A percentile compares a stretch with the other conserved stretches of the same genome.
Conservation (phyloP, 2,797 vertebrate species). For the Streptopelia turtur region DNA sequence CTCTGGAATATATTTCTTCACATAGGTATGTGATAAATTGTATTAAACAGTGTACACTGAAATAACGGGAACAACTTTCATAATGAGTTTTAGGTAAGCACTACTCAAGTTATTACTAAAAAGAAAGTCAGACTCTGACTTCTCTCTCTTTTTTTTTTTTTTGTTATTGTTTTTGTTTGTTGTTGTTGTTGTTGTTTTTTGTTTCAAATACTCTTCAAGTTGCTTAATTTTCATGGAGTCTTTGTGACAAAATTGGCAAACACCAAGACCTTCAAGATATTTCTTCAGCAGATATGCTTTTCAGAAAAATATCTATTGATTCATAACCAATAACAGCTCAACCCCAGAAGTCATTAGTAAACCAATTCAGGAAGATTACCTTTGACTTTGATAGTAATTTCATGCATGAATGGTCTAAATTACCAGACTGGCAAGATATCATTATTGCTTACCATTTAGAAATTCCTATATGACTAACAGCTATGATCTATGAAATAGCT, state of each 20-base stretch:
- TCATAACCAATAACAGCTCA: background rate
- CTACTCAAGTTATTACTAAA: background rate
- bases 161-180: too few relatives aligned
- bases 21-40: background rate
- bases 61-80: background rate
- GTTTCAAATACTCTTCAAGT: background rate
- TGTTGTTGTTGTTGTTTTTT: background rate
- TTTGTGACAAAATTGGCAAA: background rate
- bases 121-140: background rate
- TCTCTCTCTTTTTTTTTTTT: background rate
- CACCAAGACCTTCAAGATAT: background rate
- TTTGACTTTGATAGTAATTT: slow-evolving; percentile 7
- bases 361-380: slow-evolving; percentile 21
- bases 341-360: background rate
- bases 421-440: background rate
- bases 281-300: background rate
- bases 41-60: background rate
- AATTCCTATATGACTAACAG: background rate
- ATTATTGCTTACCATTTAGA: slow-evolving; percentile 1
- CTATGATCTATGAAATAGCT: background rate
- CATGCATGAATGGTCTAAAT: background rate
- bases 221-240: background rate
- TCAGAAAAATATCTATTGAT: slow-evolving; percentile 6
- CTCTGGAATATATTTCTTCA: background rate
- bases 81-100: background rate